Evolutionary conservation across 2,888 invertebrate species (phyloP), one percentile per base, ranked within the genome.

Genomic region (Aricia artaxerxes): DNA sequence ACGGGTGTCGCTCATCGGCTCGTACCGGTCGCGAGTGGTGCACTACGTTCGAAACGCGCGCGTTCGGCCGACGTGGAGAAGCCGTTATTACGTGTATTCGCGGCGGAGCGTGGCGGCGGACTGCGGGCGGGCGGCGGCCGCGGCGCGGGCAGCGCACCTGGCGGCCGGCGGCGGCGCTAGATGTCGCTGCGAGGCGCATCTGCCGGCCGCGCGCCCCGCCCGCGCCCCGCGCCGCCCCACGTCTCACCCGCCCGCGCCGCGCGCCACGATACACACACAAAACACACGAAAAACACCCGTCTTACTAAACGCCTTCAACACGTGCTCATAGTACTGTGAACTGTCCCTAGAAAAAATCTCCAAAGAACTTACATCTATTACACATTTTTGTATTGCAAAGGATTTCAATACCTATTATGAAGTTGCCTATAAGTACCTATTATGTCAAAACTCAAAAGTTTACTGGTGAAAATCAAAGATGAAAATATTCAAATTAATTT

Each of bases 21-120:
- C 86, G 88, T 92, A 92, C 92, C 93, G 93, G 92, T 92, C 92
- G 91, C 89, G 90, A 84, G 88, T 90, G 88, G 91, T 91, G 90
- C 91, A 93, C 93, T 93, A 91, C 90, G 92, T 93, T 93, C 91
- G 91, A 91, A 92, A 90, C 90, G 91, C 94, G 94, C 94, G 94
- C 91, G 91, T 92, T 91, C 84, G 85, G 85, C 84, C 89, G 88
- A 89, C 88, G 86, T 87, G 85, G 85, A 82, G 81, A 85, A 86
- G 90, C 90, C 90, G 88, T 87, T 85, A 84, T 83, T 83, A 90
- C 93, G 91, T 93, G 88, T 87, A 82, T 82, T 89, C 90, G 86
- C 88, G 89, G 85, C 90, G 91, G 91, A 93, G 95, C 92, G 92
- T 92, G 93, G 88, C 91, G 90, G 91, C 92, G 91, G 91, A 94